Conservation (phyloP, 1,140 invertebrate species). For the Zaprionus davidi region DNA sequence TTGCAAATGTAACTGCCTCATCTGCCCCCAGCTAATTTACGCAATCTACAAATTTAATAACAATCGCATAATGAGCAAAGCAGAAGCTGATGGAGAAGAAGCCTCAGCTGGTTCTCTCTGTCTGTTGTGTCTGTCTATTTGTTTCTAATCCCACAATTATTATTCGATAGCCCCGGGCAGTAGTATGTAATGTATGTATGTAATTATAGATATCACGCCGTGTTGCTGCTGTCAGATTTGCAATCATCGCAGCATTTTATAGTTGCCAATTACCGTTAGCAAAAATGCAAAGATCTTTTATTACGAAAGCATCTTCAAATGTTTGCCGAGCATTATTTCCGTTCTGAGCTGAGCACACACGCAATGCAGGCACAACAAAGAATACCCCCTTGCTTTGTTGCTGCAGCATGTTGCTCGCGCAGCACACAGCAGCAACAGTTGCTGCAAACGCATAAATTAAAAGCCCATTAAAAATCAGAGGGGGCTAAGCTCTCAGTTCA, state of each 20-base stretch:
- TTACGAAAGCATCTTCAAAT: slow-evolving; percentile 17
- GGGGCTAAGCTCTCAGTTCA: slow-evolving; percentile 24
- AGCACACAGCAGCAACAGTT: slow-evolving; percentile 13
- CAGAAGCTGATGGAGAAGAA: not conserved
- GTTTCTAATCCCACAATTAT: not conserved
- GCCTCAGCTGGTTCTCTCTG: not conserved
- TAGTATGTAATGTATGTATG: not conserved
- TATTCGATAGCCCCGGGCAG: not conserved
- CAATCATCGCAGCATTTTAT: slow-evolving; percentile 5
- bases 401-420: slow-evolving; percentile 31
- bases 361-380: slow-evolving; percentile 30
- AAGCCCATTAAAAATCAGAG: slow-evolving; percentile 59
- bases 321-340: slow-evolving; percentile 41
- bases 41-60: not conserved
- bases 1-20: not conserved
- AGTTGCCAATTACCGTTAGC: slow-evolving; percentile 3
- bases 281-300: not conserved
- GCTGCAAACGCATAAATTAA: slow-evolving; percentile 74
- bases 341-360: slow-evolving; percentile 35
- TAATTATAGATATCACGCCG: slow-evolving; percentile 1
- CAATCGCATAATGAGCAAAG: not conserved
- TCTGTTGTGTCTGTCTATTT: not conserved
- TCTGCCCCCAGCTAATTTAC: not conserved
- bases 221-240: not conserved
- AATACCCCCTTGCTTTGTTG: slow-evolving; percentile 1